These are phyloP conservation scores for Pavo muticus DNA, from an alignment of 2,113 vertebrate genomes.

Conservation along the genomic window DNA sequence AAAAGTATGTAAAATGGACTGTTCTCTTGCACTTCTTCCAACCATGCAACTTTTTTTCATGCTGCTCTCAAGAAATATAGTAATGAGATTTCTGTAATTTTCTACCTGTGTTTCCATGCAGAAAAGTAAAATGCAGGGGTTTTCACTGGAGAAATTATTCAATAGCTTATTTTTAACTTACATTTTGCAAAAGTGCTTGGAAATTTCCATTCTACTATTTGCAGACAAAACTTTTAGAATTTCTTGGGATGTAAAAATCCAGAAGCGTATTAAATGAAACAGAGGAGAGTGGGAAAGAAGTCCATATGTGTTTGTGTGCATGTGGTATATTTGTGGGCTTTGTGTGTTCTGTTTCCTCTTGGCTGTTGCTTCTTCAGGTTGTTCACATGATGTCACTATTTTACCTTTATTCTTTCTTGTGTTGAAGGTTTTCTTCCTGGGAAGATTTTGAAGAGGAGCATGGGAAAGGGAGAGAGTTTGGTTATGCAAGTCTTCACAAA, in stretches of 20 bases:
- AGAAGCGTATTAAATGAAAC: slow-evolving; percentile 13
- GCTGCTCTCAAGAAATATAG: background rate
- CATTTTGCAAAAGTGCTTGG: background rate
- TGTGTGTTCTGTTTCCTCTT: background rate
- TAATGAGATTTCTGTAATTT: background rate
- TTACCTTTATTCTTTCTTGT: slow-evolving; percentile 27
- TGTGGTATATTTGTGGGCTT: slow-evolving; percentile 19
- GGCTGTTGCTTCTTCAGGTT: background rate
- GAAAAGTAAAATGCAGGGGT: background rate
- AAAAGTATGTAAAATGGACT: background rate
- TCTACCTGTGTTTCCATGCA: background rate
- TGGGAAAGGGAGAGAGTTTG: slow-evolving; percentile 93
- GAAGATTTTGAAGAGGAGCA: slow-evolving; percentile 96
- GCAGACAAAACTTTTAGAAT: slow-evolving; percentile 25
- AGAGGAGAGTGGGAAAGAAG: background rate
- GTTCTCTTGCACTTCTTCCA: background rate
- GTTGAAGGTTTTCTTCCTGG: slow-evolving; percentile 92
- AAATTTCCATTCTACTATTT: slow-evolving; percentile 16
- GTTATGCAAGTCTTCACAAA: slow-evolving; percentile 95
- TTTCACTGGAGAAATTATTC: slow-evolving; percentile 11
- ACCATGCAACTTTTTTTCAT: slow-evolving; percentile 8
- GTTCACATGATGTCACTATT: background rate
- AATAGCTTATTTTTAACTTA: slow-evolving; percentile 9
- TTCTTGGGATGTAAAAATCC: slow-evolving; percentile 22
- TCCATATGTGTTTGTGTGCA: background rate